phyloP scores from a whole-genome alignment of 2,797 vertebrate genomes.

The Chloroceryle amazona region DNA sequence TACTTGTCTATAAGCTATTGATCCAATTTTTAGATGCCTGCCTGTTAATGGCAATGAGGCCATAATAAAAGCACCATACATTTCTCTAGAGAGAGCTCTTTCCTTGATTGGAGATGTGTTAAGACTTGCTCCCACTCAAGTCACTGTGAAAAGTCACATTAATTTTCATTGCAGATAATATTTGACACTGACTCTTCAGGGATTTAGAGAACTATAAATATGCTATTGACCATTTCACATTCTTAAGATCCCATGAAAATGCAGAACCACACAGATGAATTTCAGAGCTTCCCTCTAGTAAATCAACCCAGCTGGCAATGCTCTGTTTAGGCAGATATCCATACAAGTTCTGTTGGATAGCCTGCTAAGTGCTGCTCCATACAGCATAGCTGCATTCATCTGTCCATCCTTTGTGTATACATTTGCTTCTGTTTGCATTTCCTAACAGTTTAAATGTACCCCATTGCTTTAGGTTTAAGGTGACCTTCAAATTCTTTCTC shows the following conservation, averaged over 20 bases:
- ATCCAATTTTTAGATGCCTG: neutral
- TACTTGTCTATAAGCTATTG: neutral
- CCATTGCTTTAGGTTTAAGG: neutral
- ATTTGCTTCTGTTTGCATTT: neutral
- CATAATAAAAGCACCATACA: neutral
- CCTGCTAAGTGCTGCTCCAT: neutral
- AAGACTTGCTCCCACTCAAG: neutral
- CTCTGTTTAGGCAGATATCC: neutral
- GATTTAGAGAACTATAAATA: neutral
- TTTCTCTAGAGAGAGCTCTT: neutral
- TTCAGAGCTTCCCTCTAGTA: neutral
- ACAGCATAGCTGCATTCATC: neutral
- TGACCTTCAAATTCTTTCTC: neutral
- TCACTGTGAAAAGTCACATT: neutral
- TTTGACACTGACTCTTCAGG: neutral
- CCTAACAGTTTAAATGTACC: neutral
- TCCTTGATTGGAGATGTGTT: neutral
- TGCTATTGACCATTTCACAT: neutral
- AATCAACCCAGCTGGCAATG: neutral
- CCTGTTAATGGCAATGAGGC: neutral
- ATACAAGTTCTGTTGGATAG: neutral
- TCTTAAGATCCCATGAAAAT: neutral
- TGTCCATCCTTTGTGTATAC: neutral
- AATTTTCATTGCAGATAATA: neutral
- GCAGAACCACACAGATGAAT: neutral